phyloP scores from a whole-genome alignment of 30 jellyfish, hydroid and myxozoan species.

The Sanderia malayensis region DNA sequence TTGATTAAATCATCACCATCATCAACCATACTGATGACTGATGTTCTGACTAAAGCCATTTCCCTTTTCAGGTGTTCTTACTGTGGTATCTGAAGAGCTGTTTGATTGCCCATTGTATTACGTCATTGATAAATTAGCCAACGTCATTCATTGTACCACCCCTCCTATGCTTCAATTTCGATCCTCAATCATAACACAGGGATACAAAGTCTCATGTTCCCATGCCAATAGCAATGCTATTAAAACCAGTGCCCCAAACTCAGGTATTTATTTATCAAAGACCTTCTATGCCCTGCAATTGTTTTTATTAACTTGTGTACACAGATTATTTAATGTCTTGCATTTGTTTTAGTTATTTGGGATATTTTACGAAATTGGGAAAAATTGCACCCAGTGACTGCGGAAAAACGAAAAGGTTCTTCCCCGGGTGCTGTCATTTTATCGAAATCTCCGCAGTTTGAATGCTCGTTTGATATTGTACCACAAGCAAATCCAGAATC shows the following conservation, averaged over 20 bases:
- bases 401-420: conserved; percentile 30
- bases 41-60: too few relatives aligned
- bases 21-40: too few relatives aligned
- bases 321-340: too few relatives aligned
- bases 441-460: conserved; percentile 56
- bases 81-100: conserved; percentile 83
- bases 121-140: conserved; percentile 72
- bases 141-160: conserved; percentile 78
- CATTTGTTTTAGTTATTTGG: conserved; percentile 76
- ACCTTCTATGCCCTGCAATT: neutral
- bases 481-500: conserved; percentile 82
- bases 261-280: conserved; percentile 60
- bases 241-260: conserved; percentile 88
- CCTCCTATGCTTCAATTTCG: conserved; percentile 87
- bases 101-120: conserved; percentile 76
- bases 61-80: conserved; percentile 68
- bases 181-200: conserved; percentile 78
- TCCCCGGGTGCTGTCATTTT: conserved; percentile 75
- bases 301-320: neutral
- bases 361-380: conserved; percentile 92
- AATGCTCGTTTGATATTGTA: conserved; percentile 59
- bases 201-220: conserved; percentile 81
- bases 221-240: conserved; percentile 88
- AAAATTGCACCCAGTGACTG: conserved; percentile 75
- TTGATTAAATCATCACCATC: too few relatives aligned